phyloP scores from a whole-genome alignment of 2,797 vertebrate species.

The Limosa lapponica region DNA sequence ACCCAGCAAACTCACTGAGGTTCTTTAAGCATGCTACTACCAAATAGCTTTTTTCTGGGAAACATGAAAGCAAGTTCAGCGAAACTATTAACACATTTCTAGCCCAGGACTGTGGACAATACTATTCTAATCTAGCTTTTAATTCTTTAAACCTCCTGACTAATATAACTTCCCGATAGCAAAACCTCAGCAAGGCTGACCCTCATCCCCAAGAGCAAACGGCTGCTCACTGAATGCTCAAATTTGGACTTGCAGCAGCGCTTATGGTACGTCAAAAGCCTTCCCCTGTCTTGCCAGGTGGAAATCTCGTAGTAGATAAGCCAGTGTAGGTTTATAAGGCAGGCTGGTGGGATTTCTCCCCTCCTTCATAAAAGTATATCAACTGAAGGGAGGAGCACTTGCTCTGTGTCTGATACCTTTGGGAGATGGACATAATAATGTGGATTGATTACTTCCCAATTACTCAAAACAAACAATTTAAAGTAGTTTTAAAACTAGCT shows the following conservation, averaged over 20 bases:
- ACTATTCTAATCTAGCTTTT: not conserved
- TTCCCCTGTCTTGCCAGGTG: not conserved
- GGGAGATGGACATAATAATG: not conserved
- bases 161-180: not conserved
- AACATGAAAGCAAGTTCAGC: not conserved
- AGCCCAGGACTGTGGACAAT: not conserved
- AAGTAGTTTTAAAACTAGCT: not conserved
- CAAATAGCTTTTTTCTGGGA: not conserved
- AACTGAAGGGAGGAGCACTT: not conserved
- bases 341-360: not conserved
- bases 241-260: not conserved
- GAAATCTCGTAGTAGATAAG: not conserved
- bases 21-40: not conserved
- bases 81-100: not conserved
- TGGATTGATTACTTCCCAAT: not conserved
- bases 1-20: not conserved
- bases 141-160: not conserved
- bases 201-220: not conserved
- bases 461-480: not conserved
- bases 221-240: fast-evolving
- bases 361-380: not conserved
- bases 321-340: not conserved
- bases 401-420: not conserved
- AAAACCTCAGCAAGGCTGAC: not conserved
- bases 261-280: fast-evolving